Evolutionary conservation across 1,140 invertebrate genomes (phyloP).

Genomic region (Heliothis subflexa): DNA sequence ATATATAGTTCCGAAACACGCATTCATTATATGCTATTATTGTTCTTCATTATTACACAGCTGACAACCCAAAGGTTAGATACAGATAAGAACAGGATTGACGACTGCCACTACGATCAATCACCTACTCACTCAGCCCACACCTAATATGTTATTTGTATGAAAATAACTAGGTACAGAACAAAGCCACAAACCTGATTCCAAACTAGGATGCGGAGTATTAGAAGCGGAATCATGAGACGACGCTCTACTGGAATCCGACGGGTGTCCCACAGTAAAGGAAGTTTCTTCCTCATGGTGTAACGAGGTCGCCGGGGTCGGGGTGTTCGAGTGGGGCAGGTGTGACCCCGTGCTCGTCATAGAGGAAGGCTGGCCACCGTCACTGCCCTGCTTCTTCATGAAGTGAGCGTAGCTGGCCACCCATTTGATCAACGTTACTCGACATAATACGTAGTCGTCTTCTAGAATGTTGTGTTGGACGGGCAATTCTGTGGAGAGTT

Average conservation of each 20-base stretch:
- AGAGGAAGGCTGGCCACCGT: slow-evolving; percentile 83
- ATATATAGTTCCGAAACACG: no score
- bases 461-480: slow-evolving; percentile 87
- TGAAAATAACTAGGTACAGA: neutral
- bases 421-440: slow-evolving; percentile 96
- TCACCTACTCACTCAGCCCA: no score
- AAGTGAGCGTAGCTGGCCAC: slow-evolving; percentile 94
- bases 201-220: slow-evolving; percentile 82
- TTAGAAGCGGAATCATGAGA: slow-evolving; percentile 79
- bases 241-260: slow-evolving; percentile 78
- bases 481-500: slow-evolving; percentile 85
- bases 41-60: no score
- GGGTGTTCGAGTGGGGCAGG: slow-evolving; percentile 70
- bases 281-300: slow-evolving; percentile 85
- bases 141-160: no score
- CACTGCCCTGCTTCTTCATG: slow-evolving; percentile 86
- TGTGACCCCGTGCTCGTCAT: slow-evolving; percentile 82
- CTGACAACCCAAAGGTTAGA: no score
- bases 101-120: no score
- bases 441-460: slow-evolving; percentile 90
- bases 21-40: no score
- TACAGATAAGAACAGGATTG: no score
- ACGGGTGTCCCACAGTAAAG: slow-evolving; percentile 82
- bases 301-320: slow-evolving; percentile 71
- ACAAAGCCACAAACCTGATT: slow-evolving; percentile 71